Conservation (phyloP, 2,888 invertebrate species). For the Hydrotaea cyrtoneurina region DNA sequence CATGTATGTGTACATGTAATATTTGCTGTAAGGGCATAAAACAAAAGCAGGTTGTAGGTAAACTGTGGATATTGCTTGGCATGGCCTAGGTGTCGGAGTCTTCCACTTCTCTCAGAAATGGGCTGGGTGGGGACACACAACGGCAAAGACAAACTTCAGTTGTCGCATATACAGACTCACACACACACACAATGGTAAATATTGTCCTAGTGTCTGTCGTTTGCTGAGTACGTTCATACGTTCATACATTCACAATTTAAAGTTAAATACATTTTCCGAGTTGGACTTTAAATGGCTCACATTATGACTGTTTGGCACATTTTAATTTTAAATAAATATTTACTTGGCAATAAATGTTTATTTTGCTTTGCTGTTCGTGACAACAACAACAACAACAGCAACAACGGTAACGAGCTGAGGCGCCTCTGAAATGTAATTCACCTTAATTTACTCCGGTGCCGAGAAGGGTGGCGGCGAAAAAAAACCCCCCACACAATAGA, state of each 20-base stretch:
- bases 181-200: constrained; percentile 9
- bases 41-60: constrained; percentile 25
- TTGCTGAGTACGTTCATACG: neutral
- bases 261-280: constrained; percentile 38
- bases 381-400: neutral
- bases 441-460: neutral
- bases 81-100: neutral
- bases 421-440: neutral
- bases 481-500: neutral
- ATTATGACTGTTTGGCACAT: constrained; percentile 41
- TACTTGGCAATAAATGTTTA: constrained; percentile 33
- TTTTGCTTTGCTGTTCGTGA: neutral
- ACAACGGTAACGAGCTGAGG: neutral
- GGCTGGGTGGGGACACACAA: neutral
- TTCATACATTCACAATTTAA: constrained; percentile 31
- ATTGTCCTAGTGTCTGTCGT: neutral
- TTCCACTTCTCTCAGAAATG: neutral
- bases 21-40: constrained; percentile 31
- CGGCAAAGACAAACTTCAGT: constrained; percentile 10
- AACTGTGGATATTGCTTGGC: neutral
- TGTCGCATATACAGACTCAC: constrained; percentile 7
- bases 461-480: neutral
- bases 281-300: constrained; percentile 35
- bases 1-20: neutral
- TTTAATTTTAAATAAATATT: constrained; percentile 48